Percentiles rank a stretch among this genome's conserved stretches.
Evolutionary conservation across 1,140 invertebrate genomes (phyloP).

Genomic region (Leptonema lineaticorne): DNA sequence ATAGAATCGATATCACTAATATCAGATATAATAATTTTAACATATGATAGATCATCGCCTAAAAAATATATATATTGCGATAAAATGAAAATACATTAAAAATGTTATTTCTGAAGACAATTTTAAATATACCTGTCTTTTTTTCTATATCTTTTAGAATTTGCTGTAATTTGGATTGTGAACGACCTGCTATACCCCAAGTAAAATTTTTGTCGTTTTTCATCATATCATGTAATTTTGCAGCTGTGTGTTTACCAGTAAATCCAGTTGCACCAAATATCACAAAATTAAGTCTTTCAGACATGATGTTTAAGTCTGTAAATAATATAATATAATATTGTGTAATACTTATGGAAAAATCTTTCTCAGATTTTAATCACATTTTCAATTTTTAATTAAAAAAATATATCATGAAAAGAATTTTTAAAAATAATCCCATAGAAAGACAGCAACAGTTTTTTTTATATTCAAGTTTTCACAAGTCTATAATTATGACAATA

Average conservation of each 20-base stretch:
- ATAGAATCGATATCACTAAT: conserved; percentile 71
- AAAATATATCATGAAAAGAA: too few species aligned
- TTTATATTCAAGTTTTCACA: too few species aligned
- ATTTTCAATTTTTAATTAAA: too few species aligned
- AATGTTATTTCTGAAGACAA: too few species aligned
- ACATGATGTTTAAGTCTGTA: too few species aligned
- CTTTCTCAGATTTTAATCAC: too few species aligned
- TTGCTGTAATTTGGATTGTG: conserved; percentile 67
- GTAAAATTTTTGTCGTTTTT: conserved; percentile 44
- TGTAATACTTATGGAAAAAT: too few species aligned
- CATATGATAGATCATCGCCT: conserved; percentile 62
- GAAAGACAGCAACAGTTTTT: too few species aligned
- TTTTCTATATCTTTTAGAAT: conserved; percentile 63
- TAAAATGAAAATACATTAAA: neutral
- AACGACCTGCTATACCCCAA: conserved; percentile 52
- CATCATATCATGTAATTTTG: conserved; percentile 44
- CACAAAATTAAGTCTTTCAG: conserved; percentile 47
- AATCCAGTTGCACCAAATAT: conserved; percentile 54
- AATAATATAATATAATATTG: too few species aligned
- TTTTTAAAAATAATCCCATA: too few species aligned
- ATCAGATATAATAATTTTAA: conserved; percentile 76
- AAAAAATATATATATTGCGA: neutral
- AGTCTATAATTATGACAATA: too few species aligned
- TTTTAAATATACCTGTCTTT: conserved; percentile 51
- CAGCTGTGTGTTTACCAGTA: conserved; percentile 49